Evolutionary conservation across 1,140 invertebrate species (phyloP), one percentile per base, ranked within the genome.

Genomic region (Adelges cooleyi): DNA sequence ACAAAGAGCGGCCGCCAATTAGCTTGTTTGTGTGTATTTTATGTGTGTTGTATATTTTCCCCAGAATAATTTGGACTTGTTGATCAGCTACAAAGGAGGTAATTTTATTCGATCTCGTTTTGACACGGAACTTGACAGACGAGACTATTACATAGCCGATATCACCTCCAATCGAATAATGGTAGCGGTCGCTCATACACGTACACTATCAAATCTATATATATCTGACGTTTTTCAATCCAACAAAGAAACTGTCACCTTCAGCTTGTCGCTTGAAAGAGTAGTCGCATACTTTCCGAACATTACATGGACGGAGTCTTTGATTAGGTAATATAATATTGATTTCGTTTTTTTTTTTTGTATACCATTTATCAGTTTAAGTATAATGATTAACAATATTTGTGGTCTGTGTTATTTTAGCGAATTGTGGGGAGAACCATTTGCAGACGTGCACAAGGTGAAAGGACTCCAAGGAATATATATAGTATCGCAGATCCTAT

Each of bases 401-500:
- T n/a, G n/a, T n/a, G n/a, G n/a, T n/a, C n/a, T n/a, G n/a, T n/a
- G n/a, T n/a, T n/a, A n/a, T 51, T 51, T 50, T 18, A 51, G 62
- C 42, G 46, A 42, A 22, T 51, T 65, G 10, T 65, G 49, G 62
- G 29, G 46, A n/a, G 62, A 65, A 42, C 46, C 62, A 10, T 94
- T 95, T 77, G 87, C 87, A n/a, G 92, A 95, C 72, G 73, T 95
- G 1, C 89, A 93, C 71, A 89, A 87, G 73, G 86, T 95, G 0
- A 83, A 89, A 72, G 91, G 91, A 9, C 73, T 95, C 13, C 79
- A 83, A 23, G 92, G 92, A 4, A 87, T 94, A 59, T 95, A 92
- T 74, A 92, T 95, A 67, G 91, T 89, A 1, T 92, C 89, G 0
- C 85, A 88, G 72, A 33, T 67, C n/a, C 38, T 51, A 27, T 36